Conservation (phyloP, 2,888 invertebrate genomes). For the Scaptomyza parva region DNA sequence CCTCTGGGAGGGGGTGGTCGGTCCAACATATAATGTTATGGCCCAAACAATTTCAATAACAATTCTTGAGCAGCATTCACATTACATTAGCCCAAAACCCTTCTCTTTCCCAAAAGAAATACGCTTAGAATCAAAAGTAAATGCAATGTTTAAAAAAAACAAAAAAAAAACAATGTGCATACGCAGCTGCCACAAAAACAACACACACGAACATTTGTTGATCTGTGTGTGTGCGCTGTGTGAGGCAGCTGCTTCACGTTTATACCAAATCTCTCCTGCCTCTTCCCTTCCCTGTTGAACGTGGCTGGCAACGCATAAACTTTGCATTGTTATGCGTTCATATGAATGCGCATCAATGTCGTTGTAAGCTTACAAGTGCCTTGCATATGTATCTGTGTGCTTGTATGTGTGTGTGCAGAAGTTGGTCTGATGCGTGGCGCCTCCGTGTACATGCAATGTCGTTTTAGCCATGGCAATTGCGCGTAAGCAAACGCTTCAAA, state of each 20-base stretch:
- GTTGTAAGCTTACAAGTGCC: slow-evolving; percentile 36
- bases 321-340: slow-evolving; percentile 80
- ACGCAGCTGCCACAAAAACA: slow-evolving; percentile 62
- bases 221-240: slow-evolving; percentile 13
- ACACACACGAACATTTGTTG: slow-evolving; percentile 5
- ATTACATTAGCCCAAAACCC: slow-evolving; percentile 39
- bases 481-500: slow-evolving; percentile 53
- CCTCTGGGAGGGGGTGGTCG: too few relatives aligned
- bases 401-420: slow-evolving; percentile 1
- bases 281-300: slow-evolving; percentile 5
- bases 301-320: slow-evolving; percentile 66
- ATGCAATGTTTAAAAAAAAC: slow-evolving; percentile 62
- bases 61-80: slow-evolving; percentile 68
- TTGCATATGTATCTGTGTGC: slow-evolving; percentile 4
- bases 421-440: slow-evolving; percentile 15
- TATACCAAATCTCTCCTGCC: background rate
- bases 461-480: slow-evolving; percentile 62
- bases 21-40: slow-evolving; percentile 57
- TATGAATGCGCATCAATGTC: slow-evolving; percentile 66
- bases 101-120: background rate
- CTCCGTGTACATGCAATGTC: slow-evolving; percentile 35
- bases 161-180: slow-evolving; percentile 49
- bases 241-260: slow-evolving; percentile 43
- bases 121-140: slow-evolving; percentile 73
- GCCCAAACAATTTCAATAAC: slow-evolving; percentile 82